Percentiles rank a stretch among this genome's conserved stretches.
These are phyloP conservation scores for Sebastes oblongus DNA, from an alignment of 2,797 vertebrate genomes.

Conservation along the genomic window DNA sequence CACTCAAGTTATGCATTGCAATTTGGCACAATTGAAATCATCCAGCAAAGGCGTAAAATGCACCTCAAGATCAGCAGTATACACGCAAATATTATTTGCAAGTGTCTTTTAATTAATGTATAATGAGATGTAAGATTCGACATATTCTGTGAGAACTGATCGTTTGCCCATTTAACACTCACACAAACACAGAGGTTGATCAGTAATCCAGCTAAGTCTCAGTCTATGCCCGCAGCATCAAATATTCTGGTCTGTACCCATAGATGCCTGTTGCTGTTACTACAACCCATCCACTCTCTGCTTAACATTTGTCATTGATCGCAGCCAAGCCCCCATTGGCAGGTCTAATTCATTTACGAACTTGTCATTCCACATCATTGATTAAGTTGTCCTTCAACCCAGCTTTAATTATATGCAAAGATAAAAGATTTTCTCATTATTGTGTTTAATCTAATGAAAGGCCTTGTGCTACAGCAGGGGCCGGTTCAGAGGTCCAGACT, in stretches of 20 bases:
- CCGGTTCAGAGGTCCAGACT: slow-evolving; percentile 92
- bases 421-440: slow-evolving; percentile 99
- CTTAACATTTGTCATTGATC: slow-evolving; percentile 92
- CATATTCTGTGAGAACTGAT: neutral
- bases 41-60: neutral
- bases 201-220: neutral
- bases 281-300: slow-evolving; percentile 66
- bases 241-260: slow-evolving; percentile 45
- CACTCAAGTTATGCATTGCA: neutral
- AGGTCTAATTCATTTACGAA: slow-evolving; percentile 99
- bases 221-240: slow-evolving; percentile 13
- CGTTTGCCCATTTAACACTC: neutral
- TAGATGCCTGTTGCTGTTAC: slow-evolving; percentile 44
- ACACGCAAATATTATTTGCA: neutral
- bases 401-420: slow-evolving; percentile 96
- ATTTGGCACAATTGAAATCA: neutral
- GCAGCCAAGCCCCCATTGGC: slow-evolving; percentile 86
- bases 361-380: slow-evolving; percentile 95
- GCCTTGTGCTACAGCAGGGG: slow-evolving; percentile 89
- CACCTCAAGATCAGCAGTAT: neutral
- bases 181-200: neutral
- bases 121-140: neutral
- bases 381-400: slow-evolving; percentile 92
- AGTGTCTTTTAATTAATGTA: neutral
- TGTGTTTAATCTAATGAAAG: slow-evolving; percentile 97